These are phyloP conservation scores for Semicossyphus pulcher DNA, from an alignment of 2,113 vertebrate genomes.

Conservation along the genomic window DNA sequence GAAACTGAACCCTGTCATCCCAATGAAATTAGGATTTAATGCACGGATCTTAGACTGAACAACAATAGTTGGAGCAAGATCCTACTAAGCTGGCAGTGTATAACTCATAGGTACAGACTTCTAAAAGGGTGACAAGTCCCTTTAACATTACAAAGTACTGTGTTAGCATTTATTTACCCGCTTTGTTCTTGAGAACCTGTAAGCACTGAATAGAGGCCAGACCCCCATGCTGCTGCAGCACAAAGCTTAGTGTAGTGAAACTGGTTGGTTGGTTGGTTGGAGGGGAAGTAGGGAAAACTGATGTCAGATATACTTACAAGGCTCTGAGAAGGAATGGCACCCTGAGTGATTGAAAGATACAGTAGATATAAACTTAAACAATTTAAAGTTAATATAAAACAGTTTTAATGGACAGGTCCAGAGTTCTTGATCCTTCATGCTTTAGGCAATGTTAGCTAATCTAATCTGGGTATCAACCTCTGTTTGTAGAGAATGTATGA, in stretches of 20 bases:
- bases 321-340: slow-evolving; percentile 81
- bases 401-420: too few relatives aligned
- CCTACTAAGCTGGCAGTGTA: background rate
- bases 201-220: slow-evolving; percentile 43
- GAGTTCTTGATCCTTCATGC: too few relatives aligned
- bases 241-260: slow-evolving; percentile 32
- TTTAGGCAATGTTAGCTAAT: too few relatives aligned
- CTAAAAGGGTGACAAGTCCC: background rate
- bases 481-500: too few relatives aligned
- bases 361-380: slow-evolving; percentile 34
- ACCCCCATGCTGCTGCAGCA: slow-evolving; percentile 48
- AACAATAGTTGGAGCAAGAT: background rate
- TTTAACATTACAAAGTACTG: slow-evolving; percentile 24
- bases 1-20: background rate
- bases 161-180: slow-evolving; percentile 44
- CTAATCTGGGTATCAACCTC: too few relatives aligned
- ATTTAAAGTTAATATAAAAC: too few relatives aligned
- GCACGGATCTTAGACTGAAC: background rate
- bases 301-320: slow-evolving; percentile 82
- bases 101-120: background rate
- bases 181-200: slow-evolving; percentile 9
- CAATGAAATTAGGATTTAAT: background rate
- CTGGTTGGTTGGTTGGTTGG: slow-evolving; percentile 9
- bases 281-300: slow-evolving; percentile 24
- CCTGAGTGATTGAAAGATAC: slow-evolving; percentile 78